These are phyloP conservation scores for Caranx ignobilis DNA, from an alignment of 2,113 vertebrate genomes.

Conservation along the genomic window DNA sequence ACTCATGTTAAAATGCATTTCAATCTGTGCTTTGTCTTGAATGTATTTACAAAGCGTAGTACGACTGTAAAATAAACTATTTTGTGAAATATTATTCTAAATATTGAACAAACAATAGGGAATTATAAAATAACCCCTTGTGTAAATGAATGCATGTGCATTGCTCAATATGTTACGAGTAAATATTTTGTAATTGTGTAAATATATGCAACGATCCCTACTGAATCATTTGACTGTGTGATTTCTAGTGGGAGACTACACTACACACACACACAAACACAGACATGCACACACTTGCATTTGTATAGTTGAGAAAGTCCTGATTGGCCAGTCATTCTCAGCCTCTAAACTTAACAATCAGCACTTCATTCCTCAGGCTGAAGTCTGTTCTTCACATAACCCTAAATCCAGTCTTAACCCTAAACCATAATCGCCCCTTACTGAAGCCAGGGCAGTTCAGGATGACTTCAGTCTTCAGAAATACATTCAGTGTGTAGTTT, in stretches of 20 bases:
- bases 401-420: conserved; percentile 14
- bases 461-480: conserved; percentile 41
- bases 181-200: conserved; percentile 51
- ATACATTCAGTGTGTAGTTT: conserved; percentile 16
- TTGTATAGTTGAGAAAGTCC: not conserved
- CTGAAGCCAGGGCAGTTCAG: conserved; percentile 6
- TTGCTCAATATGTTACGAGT: not conserved
- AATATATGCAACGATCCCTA: conserved; percentile 39
- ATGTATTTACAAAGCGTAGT: conserved; percentile 39
- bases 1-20: conserved; percentile 65
- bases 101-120: conserved; percentile 6
- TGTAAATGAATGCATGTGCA: conserved; percentile 14
- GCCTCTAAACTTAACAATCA: not conserved
- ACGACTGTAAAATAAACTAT: conserved; percentile 21
- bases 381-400: conserved; percentile 18
- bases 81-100: not conserved
- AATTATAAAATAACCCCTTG: conserved; percentile 10
- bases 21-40: conserved; percentile 55
- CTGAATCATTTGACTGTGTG: conserved; percentile 28
- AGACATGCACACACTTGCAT: not conserved
- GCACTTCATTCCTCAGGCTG: conserved; percentile 7
- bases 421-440: conserved; percentile 22
- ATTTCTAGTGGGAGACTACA: conserved; percentile 21
- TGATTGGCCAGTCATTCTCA: not conserved
- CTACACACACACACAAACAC: not conserved